Evolutionary conservation across 2,888 invertebrate genomes (phyloP).

Genomic region (Luperina testacea): DNA sequence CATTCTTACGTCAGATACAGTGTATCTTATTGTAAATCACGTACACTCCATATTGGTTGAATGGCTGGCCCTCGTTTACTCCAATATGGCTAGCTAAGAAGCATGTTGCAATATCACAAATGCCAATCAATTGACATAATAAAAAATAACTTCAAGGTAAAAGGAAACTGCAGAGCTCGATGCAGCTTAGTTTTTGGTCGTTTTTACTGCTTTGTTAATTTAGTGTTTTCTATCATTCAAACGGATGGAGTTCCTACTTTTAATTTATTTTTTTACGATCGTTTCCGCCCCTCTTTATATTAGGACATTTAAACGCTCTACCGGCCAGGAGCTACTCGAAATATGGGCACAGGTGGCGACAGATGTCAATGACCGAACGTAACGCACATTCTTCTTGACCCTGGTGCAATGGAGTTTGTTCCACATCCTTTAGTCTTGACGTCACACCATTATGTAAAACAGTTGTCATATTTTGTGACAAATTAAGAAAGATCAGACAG

Average conservation of each 20-base stretch:
- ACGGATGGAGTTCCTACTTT: slow-evolving; percentile 20
- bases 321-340: slow-evolving; percentile 16
- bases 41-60: slow-evolving; percentile 15
- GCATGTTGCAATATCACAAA: slow-evolving; percentile 42
- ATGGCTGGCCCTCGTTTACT: slow-evolving; percentile 6
- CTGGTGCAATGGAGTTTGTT: neutral
- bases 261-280: slow-evolving; percentile 28
- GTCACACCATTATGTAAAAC: neutral
- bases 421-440: neutral
- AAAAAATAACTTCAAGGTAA: slow-evolving; percentile 44
- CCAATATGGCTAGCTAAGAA: slow-evolving; percentile 31
- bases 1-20: slow-evolving; percentile 35
- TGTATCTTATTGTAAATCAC: slow-evolving; percentile 4
- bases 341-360: slow-evolving; percentile 19
- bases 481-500: neutral
- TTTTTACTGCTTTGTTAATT: slow-evolving; percentile 10
- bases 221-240: slow-evolving; percentile 4
- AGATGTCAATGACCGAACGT: slow-evolving; percentile 47
- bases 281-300: slow-evolving; percentile 51
- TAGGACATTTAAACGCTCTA: slow-evolving; percentile 29
- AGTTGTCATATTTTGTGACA: neutral
- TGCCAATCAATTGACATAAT: slow-evolving; percentile 39
- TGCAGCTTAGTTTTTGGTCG: slow-evolving; percentile 1
- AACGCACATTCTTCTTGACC: neutral
- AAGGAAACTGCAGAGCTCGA: slow-evolving; percentile 15